Evolutionary conservation across 1,140 invertebrate species (phyloP).

Genomic region (Capitella teleta): DNA sequence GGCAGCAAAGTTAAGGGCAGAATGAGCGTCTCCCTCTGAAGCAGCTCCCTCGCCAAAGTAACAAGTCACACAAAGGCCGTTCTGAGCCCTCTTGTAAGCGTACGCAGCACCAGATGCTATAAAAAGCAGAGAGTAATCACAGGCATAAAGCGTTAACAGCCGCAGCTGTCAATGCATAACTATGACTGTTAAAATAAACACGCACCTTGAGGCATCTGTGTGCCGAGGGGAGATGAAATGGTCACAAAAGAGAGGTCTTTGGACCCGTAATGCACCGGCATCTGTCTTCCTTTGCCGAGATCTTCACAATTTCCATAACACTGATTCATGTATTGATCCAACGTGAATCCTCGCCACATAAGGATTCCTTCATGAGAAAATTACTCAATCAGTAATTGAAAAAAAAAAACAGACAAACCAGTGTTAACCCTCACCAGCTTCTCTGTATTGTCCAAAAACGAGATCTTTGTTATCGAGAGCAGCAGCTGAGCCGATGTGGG

Average conservation of each 20-base stretch:
- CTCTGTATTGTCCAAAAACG: slow-evolving; percentile 90
- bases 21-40: slow-evolving; percentile 96
- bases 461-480: slow-evolving; percentile 73
- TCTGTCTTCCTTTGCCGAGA: slow-evolving; percentile 81
- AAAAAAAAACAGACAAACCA: neutral
- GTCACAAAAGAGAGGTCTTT: slow-evolving; percentile 81
- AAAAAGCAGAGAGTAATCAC: neutral
- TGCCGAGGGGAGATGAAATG: slow-evolving; percentile 85
- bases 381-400: neutral
- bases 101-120: slow-evolving; percentile 19
- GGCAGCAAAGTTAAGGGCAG: slow-evolving; percentile 98
- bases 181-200: neutral
- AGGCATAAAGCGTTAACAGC: too few relatives aligned
- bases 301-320: slow-evolving; percentile 90
- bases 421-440: slow-evolving; percentile 55
- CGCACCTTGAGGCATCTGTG: slow-evolving; percentile 87
- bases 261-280: slow-evolving; percentile 67
- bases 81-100: slow-evolving; percentile 32
- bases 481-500: slow-evolving; percentile 84
- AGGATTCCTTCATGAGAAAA: slow-evolving; percentile 49
- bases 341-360: slow-evolving; percentile 75
- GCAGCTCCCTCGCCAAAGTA: slow-evolving; percentile 98
- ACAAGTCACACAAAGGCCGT: slow-evolving; percentile 67
- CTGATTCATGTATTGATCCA: slow-evolving; percentile 86
- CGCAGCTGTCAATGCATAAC: neutral